Evolutionary conservation across 1,140 invertebrate species (phyloP).

Genomic region (Littorina saxatilis): DNA sequence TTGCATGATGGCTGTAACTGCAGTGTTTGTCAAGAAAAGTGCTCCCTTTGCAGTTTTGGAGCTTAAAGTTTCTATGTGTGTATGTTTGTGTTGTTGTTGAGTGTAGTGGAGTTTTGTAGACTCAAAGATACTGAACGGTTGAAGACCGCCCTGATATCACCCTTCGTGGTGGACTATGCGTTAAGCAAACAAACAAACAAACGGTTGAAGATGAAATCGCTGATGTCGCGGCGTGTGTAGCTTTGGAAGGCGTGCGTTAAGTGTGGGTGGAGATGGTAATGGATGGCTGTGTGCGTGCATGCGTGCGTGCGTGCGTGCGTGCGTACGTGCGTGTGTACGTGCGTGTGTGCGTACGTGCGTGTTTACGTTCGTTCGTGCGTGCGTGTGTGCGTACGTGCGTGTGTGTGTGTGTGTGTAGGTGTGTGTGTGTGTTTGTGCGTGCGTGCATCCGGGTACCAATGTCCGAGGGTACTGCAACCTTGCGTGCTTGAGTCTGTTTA

Average conservation of each 20-base stretch:
- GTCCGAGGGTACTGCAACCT: no score
- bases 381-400: not conserved
- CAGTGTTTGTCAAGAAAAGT: no score
- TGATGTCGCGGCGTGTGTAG: not conserved
- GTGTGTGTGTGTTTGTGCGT: not conserved
- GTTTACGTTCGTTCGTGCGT: no score
- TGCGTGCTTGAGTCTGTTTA: no score
- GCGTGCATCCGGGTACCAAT: no score
- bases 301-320: not conserved
- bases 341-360: no score
- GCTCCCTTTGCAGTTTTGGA: no score
- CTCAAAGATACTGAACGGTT: not conserved
- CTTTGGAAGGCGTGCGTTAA: not conserved
- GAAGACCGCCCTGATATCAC: not conserved
- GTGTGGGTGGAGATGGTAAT: not conserved
- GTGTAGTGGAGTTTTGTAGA: no score
- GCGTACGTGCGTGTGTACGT: not conserved
- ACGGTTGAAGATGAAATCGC: not conserved
- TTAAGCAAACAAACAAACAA: not conserved
- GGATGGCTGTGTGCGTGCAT: not conserved
- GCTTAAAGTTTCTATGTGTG: no score
- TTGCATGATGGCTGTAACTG: no score
- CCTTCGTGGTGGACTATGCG: not conserved
- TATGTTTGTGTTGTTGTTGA: no score
- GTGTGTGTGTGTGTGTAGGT: not conserved